Percentiles rank a stretch among this genome's conserved stretches.
Evolutionary conservation across 2,113 vertebrate species (phyloP).

Genomic region (Colossoma macropomum): DNA sequence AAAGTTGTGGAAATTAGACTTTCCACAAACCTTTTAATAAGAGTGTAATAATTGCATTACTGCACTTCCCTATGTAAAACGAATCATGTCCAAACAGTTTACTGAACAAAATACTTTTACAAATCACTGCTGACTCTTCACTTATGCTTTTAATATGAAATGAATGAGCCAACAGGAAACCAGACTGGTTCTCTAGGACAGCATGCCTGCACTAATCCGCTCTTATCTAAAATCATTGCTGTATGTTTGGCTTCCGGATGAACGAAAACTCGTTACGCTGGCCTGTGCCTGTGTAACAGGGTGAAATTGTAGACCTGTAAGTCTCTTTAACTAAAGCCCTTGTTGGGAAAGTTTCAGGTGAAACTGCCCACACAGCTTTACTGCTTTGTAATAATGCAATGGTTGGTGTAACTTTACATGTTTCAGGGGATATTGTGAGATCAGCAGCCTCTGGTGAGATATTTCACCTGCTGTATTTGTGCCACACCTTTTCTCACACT

Average conservation of each 20-base stretch:
- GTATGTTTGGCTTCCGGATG: neutral
- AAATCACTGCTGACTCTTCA: neutral
- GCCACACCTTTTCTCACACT: neutral
- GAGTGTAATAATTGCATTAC: neutral
- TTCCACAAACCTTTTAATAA: too few relatives aligned
- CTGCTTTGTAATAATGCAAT: slow-evolving; percentile 2
- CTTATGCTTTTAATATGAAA: neutral
- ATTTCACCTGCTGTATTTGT: neutral
- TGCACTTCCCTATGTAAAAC: neutral
- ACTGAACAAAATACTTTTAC: too few relatives aligned
- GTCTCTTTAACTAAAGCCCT: neutral
- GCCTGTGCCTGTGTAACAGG: neutral
- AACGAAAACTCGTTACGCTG: neutral
- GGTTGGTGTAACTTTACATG: slow-evolving; percentile 7
- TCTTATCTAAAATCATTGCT: neutral
- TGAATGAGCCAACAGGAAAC: neutral
- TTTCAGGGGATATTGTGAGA: neutral
- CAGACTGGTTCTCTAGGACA: neutral
- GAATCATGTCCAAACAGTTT: neutral
- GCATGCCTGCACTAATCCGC: neutral
- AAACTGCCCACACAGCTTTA: neutral
- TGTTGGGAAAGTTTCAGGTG: neutral
- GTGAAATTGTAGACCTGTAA: neutral
- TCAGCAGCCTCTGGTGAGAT: neutral
- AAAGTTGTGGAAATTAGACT: too few relatives aligned